Evolutionary conservation across 2,797 vertebrate genomes (phyloP).

Genomic region (Emydoidea blandingii): DNA sequence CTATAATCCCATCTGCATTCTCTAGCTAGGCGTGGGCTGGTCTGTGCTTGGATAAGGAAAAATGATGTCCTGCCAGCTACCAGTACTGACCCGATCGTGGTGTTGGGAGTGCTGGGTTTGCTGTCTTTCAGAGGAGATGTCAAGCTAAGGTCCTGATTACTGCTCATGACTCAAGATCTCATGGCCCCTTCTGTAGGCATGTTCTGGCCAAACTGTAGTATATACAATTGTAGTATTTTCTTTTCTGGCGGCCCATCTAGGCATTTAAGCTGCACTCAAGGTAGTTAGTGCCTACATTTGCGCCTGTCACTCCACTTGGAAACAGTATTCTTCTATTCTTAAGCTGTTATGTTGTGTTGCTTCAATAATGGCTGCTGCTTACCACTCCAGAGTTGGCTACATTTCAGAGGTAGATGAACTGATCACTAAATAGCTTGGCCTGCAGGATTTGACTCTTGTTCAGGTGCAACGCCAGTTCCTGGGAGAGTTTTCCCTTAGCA

Average conservation of each 20-base stretch:
- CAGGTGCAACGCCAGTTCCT: neutral
- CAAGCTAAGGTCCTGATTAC: neutral
- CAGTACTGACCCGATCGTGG: neutral
- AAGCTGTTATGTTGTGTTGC: fast-evolving
- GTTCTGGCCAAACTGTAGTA: fast-evolving
- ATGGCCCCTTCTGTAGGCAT: neutral
- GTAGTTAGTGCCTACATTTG: neutral
- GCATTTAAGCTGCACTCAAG: fast-evolving
- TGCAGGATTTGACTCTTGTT: neutral
- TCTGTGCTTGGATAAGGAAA: neutral
- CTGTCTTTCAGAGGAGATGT: neutral
- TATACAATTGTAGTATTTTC: fast-evolving
- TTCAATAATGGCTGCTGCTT: neutral
- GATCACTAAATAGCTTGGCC: neutral
- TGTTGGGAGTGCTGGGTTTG: neutral
- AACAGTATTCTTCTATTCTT: fast-evolving
- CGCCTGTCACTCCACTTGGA: fast-evolving
- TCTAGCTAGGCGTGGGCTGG: fast-evolving
- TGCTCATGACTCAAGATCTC: too few relatives aligned
- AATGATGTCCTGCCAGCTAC: neutral
- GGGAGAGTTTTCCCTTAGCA: neutral
- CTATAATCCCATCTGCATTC: neutral
- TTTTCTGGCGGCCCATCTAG: neutral
- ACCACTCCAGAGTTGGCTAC: neutral
- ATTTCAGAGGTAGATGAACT: neutral